Conservation (phyloP, 1,140 invertebrate species). For the Cydia amplana region DNA sequence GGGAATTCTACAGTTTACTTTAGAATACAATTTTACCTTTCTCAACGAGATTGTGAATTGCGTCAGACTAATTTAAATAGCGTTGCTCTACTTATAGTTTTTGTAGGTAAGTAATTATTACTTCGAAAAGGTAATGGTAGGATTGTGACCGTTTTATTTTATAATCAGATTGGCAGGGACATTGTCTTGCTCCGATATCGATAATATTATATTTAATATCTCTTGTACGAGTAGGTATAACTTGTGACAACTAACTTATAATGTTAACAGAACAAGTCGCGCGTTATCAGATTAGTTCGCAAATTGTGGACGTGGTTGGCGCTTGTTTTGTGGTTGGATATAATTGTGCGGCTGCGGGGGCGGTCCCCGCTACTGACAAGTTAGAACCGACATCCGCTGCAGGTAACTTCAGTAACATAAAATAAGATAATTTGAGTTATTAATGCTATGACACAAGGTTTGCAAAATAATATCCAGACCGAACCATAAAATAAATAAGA, state of each 20-base stretch:
- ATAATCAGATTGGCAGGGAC: too few species aligned
- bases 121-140: too few species aligned
- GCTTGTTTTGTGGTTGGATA: neutral
- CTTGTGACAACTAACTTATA: neutral
- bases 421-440: neutral
- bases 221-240: neutral
- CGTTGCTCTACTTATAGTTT: neutral
- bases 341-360: neutral
- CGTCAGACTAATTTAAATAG: neutral
- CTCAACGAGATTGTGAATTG: neutral
- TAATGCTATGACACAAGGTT: too few species aligned
- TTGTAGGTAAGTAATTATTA: too few species aligned
- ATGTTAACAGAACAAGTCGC: neutral
- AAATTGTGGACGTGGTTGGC: constrained; percentile 8
- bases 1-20: neutral
- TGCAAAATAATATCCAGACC: neutral
- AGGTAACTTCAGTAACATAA: neutral
- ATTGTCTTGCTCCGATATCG: too few species aligned
- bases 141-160: too few species aligned
- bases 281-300: constrained; percentile 9
- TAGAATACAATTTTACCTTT: neutral
- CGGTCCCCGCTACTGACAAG: neutral
- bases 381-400: neutral
- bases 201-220: too few species aligned
- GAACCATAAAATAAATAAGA: neutral